A percentile compares a stretch with the other conserved stretches of the same genome.
Conservation (phyloP, 2,888 invertebrate species). For the Uloborus plumipes region DNA sequence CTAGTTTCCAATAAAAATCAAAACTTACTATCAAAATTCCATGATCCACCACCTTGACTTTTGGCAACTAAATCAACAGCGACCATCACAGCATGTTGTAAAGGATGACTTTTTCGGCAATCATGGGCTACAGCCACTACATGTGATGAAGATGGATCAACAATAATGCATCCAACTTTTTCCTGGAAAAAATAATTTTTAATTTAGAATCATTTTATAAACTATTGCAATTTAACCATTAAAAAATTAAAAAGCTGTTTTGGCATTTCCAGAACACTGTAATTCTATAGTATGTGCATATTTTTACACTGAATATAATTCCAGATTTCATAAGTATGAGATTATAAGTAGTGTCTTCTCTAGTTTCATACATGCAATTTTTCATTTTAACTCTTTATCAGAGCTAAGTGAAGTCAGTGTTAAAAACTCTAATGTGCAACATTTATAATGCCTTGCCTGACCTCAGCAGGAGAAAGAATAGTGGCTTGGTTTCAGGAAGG, state of each 20-base stretch:
- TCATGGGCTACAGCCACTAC: slow-evolving; percentile 79
- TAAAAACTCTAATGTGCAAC: no score
- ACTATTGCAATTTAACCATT: background rate
- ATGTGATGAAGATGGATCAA: slow-evolving; percentile 80
- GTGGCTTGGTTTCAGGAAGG: no score
- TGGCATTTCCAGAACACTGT: no score
- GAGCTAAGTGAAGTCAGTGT: no score
- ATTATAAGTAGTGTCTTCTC: no score
- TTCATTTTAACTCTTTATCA: no score
- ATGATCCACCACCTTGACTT: slow-evolving; percentile 85
- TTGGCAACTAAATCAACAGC: slow-evolving; percentile 87
- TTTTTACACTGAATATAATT: no score
- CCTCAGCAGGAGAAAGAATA: no score
- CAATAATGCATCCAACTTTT: slow-evolving; percentile 76
- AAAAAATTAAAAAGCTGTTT: background rate
- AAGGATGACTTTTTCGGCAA: slow-evolving; percentile 76
- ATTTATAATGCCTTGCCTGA: no score
- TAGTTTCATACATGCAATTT: no score
- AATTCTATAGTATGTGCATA: no score
- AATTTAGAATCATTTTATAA: slow-evolving; percentile 66
- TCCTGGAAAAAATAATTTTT: slow-evolving; percentile 66
- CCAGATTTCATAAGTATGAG: no score
- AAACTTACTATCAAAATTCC: slow-evolving; percentile 65
- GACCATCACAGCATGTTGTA: slow-evolving; percentile 87
- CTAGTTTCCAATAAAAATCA: background rate